phyloP scores from a whole-genome alignment of 1,140 invertebrate species.

The Drosophila azteca region DNA sequence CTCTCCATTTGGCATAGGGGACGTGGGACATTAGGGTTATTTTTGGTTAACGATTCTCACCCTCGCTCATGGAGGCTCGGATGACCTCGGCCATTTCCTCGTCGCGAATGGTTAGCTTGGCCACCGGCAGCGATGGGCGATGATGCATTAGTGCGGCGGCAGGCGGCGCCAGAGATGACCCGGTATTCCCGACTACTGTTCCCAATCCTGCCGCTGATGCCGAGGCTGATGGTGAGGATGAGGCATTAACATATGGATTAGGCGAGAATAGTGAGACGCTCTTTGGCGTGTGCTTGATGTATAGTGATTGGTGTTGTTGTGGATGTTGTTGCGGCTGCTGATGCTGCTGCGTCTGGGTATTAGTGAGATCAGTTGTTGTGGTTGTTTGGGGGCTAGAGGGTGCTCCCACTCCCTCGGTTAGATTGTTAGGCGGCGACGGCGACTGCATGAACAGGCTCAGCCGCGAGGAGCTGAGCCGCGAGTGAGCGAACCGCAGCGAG shows the following conservation, averaged over 20 bases:
- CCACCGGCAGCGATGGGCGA: constrained; percentile 77
- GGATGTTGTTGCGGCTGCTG: constrained; percentile 32
- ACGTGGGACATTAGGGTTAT: constrained; percentile 33
- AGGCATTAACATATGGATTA: constrained; percentile 70
- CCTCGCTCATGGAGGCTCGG: constrained; percentile 79
- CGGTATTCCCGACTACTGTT: neutral
- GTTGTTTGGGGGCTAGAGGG: constrained; percentile 21
- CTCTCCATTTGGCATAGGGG: neutral
- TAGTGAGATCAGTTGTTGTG: constrained; percentile 72
- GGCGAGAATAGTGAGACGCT: constrained; percentile 69
- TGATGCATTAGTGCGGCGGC: constrained; percentile 70
- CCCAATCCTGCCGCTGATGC: constrained; percentile 6
- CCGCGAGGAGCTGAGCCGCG: constrained; percentile 75
- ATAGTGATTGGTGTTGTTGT: constrained; percentile 64
- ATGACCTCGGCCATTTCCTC: constrained; percentile 82
- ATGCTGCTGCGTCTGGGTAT: constrained; percentile 44
- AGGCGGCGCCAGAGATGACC: constrained; percentile 49
- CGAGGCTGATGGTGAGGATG: constrained; percentile 52
- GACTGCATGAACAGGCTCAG: constrained; percentile 78
- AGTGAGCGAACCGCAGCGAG: constrained; percentile 78
- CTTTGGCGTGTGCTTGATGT: constrained; percentile 76
- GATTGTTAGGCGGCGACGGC: constrained; percentile 53
- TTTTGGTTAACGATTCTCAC: constrained; percentile 47
- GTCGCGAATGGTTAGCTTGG: constrained; percentile 78
- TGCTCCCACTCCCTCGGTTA: constrained; percentile 29